Conservation (phyloP, 1,140 invertebrate genomes). For the Tetragonula clypearis region DNA sequence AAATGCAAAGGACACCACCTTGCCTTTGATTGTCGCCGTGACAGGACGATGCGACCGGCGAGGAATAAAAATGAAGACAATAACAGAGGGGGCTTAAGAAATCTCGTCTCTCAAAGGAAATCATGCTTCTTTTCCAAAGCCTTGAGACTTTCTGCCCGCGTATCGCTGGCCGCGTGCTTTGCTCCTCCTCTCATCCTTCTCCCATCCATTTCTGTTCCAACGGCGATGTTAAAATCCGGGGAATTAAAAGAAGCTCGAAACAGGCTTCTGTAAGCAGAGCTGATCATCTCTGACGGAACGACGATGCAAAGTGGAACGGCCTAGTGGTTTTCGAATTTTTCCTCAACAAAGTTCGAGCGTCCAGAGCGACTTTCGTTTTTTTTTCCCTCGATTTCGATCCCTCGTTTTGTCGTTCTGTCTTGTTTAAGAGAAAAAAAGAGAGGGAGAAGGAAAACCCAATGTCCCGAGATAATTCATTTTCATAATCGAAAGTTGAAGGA, state of each 20-base stretch:
- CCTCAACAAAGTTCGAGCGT: too few relatives aligned
- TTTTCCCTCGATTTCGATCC: too few relatives aligned
- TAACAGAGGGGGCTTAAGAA: slow-evolving; percentile 18
- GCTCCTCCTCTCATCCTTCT: neutral
- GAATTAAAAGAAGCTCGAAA: neutral
- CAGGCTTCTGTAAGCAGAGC: neutral
- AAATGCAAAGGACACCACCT: neutral
- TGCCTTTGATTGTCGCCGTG: slow-evolving; percentile 22
- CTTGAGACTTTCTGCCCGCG: neutral
- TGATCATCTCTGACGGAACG: neutral
- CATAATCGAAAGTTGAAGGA: neutral
- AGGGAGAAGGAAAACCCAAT: too few relatives aligned
- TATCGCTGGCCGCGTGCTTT: neutral
- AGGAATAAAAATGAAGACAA: slow-evolving; percentile 40
- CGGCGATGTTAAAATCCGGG: neutral
- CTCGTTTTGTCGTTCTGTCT: too few relatives aligned
- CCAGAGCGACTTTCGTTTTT: too few relatives aligned
- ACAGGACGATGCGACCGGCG: neutral
- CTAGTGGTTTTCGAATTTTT: neutral
- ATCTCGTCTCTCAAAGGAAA: slow-evolving; percentile 37
- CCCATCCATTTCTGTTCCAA: neutral
- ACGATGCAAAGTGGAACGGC: neutral
- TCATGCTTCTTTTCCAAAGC: neutral
- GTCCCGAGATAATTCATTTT: too few relatives aligned
- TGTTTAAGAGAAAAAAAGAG: too few relatives aligned